Percentiles rank a stretch among this genome's conserved stretches.
phyloP scores from a whole-genome alignment of 2,888 invertebrate species.

The Archips xylosteana region DNA sequence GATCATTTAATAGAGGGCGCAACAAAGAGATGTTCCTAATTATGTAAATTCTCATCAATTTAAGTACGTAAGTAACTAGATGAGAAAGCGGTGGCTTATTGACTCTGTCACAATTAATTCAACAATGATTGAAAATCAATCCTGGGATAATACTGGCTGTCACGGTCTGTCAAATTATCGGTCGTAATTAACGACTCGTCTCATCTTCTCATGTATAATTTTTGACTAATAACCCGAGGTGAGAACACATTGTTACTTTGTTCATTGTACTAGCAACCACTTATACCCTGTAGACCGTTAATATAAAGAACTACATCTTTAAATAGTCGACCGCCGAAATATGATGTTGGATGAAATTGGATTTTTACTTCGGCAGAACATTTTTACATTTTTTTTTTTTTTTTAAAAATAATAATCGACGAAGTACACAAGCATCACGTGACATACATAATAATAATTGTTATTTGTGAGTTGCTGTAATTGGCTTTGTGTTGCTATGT shows the following conservation, averaged over 20 bases:
- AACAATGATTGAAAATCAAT: constrained; percentile 84
- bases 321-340: constrained; percentile 14
- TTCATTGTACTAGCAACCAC: constrained; percentile 30
- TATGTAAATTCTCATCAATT: constrained; percentile 46
- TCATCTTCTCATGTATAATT: constrained; percentile 68
- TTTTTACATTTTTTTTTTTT: too few relatives aligned
- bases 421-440: too few relatives aligned
- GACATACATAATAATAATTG: too few relatives aligned
- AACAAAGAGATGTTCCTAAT: constrained; percentile 37
- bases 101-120: constrained; percentile 84
- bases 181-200: constrained; percentile 74
- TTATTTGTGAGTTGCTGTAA: too few relatives aligned
- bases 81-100: constrained; percentile 80
- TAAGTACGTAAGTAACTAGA: constrained; percentile 53
- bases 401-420: too few relatives aligned
- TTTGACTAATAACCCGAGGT: constrained; percentile 61
- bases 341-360: constrained; percentile 1
- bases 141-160: constrained; percentile 82
- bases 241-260: constrained; percentile 52
- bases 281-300: constrained; percentile 15
- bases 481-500: too few relatives aligned
- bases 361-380: neutral
- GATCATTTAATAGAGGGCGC: constrained; percentile 38
- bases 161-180: constrained; percentile 80
- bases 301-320: constrained; percentile 15